Evolutionary conservation across 2,888 invertebrate genomes (phyloP), one percentile per base, ranked within the genome.

Genomic region (Flexamia atlantica): DNA sequence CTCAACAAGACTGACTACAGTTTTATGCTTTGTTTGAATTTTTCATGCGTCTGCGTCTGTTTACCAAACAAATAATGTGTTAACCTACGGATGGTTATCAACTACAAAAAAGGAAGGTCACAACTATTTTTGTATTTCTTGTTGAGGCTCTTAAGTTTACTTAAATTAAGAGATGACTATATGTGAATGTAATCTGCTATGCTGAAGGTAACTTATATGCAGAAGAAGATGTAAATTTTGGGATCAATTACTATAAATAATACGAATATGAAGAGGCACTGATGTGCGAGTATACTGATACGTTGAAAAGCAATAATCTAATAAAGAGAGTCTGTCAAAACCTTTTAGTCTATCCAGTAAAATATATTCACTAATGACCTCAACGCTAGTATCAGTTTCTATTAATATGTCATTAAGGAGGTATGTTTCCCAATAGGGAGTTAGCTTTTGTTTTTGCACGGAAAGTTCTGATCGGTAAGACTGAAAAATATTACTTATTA

Each of bases 341-440:
- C 12, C 46, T 46, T 12, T 46, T 46, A 46, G 12, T 46, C 46
- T 46, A 14, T 46, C 2, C 17, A 14, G 12, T 46, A 17, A 46
- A 12, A 46, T 17, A 46, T 46, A 14, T 17, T 3, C 12, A 4
- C 64, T 64, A 64, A 64, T 28, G 64, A 64, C 46, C 17, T 17
- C 46, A 14, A 17, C 12, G 46, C 12, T 46, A 14, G 17, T 46
- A 46, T 46, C 46, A 36, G 36, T 4, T 36, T 36, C 4, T 17
- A 64, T 64, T 30, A 64, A 64, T 28, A 64, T 14, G 7, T 28
- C 64, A 17, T 64, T 64, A 64, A 14, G 17, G 12, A 23, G 17
- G 10, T 23, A 64, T 64, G 64, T 30, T 64, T 64, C 12, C 64
- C 9, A 64, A 64, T 12, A 64, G 64, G 30, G 64, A 64, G 28